phyloP scores from a whole-genome alignment of 2,888 invertebrate genomes.

The Dicranocentrus wangi region DNA sequence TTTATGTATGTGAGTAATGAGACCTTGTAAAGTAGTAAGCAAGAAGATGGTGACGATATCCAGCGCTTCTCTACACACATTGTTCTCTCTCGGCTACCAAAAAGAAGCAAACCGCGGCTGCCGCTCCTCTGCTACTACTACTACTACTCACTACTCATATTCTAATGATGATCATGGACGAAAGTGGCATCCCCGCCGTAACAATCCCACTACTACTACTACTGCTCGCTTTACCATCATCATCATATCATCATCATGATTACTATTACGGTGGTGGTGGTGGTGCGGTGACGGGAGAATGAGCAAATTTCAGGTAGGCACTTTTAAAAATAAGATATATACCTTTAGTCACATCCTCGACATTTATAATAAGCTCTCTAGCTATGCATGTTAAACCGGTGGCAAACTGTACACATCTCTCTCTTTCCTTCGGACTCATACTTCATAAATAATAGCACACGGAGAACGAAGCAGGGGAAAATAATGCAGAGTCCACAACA shows the following conservation, averaged over 20 bases:
- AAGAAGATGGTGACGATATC: slow-evolving; percentile 43
- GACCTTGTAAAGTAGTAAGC: slow-evolving; percentile 31
- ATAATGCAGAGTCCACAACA: slow-evolving; percentile 3
- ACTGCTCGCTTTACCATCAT: not conserved
- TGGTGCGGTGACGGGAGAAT: no score
- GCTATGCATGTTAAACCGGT: no score
- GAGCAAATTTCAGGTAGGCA: slow-evolving; percentile 18
- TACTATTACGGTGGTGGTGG: slow-evolving; percentile 13
- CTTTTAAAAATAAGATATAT: not conserved
- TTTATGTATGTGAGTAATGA: slow-evolving; percentile 43
- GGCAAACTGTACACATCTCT: no score
- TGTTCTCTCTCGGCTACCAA: slow-evolving; percentile 21
- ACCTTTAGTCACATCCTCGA: no score
- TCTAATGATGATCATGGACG: slow-evolving; percentile 15
- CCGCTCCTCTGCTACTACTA: not conserved
- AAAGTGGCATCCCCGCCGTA: slow-evolving; percentile 36
- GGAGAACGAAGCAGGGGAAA: slow-evolving; percentile 15
- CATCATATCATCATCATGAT: slow-evolving; percentile 30
- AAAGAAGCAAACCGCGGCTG: slow-evolving; percentile 1
- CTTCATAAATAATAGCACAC: slow-evolving; percentile 21
- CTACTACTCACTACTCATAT: not conserved
- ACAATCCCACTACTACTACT: no score
- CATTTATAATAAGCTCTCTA: no score
- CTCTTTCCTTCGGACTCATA: not conserved
- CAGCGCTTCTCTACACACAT: slow-evolving; percentile 36